phyloP scores from a whole-genome alignment of 2,888 invertebrate genomes.

The Acanthosepion pharaonis region DNA sequence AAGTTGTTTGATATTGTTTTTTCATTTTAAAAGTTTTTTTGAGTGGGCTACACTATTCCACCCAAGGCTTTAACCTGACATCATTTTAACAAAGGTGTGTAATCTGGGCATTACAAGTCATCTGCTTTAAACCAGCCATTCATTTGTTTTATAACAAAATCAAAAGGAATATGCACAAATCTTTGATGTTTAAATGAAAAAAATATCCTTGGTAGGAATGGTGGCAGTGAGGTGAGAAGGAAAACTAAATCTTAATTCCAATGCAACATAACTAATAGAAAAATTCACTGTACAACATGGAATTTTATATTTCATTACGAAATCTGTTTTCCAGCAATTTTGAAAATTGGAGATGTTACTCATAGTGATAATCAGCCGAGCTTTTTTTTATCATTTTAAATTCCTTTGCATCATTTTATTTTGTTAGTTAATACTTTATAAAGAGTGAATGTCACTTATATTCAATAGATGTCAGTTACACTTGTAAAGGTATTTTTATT shows the following conservation, averaged over 20 bases:
- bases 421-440: not conserved
- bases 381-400: not conserved
- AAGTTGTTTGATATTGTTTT: not conserved
- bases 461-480: no score
- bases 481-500: no score
- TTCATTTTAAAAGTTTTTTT: not conserved
- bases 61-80: not conserved
- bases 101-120: not conserved
- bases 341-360: not conserved
- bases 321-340: not conserved
- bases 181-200: not conserved
- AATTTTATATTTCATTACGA: not conserved
- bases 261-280: not conserved
- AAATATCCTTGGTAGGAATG: no score
- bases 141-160: not conserved
- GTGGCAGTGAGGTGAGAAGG: no score
- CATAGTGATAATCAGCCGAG: not conserved
- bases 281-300: not conserved
- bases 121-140: not conserved
- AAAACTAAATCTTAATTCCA: not conserved
- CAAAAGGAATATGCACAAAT: not conserved
- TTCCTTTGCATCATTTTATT: not conserved
- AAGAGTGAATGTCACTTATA: no score
- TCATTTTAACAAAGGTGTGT: not conserved
- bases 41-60: not conserved